Evolutionary conservation across 2,888 invertebrate genomes (phyloP).

Genomic region (Melipona bicolor): DNA sequence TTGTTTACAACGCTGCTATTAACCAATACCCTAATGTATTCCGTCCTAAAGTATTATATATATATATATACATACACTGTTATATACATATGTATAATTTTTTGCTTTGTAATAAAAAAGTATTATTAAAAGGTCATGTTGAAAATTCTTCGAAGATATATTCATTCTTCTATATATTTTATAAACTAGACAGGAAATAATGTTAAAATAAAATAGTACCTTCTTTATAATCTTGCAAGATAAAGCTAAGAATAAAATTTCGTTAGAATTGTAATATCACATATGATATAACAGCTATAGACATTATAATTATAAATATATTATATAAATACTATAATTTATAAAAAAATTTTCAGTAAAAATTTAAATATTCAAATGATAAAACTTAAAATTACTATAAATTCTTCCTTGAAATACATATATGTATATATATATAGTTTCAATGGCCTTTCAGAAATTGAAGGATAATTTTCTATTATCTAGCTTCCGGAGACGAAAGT

Average conservation of each 20-base stretch:
- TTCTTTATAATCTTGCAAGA: neutral
- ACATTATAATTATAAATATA: no score
- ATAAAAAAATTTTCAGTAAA: conserved; percentile 2
- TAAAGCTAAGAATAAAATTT: conserved; percentile 1
- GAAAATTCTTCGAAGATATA: conserved; percentile 22
- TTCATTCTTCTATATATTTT: conserved; percentile 2
- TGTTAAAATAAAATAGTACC: neutral
- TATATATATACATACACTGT: conserved; percentile 52
- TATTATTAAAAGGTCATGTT: conserved; percentile 45
- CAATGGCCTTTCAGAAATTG: neutral
- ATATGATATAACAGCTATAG: neutral
- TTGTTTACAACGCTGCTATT: conserved; percentile 59
- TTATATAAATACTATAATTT: neutral
- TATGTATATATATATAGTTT: neutral
- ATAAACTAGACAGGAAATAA: conserved; percentile 22
- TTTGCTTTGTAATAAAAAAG: conserved; percentile 72
- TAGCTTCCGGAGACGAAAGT: conserved; percentile 8
- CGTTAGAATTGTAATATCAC: neutral
- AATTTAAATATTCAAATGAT: conserved; percentile 7
- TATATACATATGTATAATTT: conserved; percentile 66
- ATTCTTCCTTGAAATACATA: neutral
- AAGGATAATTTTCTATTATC: neutral
- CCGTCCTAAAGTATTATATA: conserved; percentile 71
- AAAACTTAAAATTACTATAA: conserved; percentile 6
- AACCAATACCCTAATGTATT: conserved; percentile 71